phyloP scores from a whole-genome alignment of 1,140 invertebrate genomes.

The Argopecten irradians region DNA sequence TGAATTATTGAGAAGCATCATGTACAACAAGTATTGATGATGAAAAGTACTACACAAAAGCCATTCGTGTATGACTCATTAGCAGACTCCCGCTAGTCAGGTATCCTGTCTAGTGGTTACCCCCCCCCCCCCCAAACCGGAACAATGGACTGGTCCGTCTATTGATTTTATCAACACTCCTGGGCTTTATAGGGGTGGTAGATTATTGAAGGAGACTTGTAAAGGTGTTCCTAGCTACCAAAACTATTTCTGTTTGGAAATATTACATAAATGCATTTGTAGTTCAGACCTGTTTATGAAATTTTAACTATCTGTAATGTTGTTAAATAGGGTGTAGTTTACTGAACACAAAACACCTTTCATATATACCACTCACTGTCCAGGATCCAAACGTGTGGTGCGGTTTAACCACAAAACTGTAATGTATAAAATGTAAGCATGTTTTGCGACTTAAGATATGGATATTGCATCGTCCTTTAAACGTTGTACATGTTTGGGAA shows the following conservation, averaged over 20 bases:
- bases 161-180: slow-evolving; percentile 1
- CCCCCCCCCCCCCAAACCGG: background rate
- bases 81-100: background rate
- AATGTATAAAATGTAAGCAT: no score
- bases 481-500: no score
- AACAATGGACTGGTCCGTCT: background rate
- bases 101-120: background rate
- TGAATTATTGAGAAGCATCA: slow-evolving; percentile 17
- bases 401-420: background rate
- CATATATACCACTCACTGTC: background rate
- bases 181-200: background rate
- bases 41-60: background rate
- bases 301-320: background rate
- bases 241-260: background rate
- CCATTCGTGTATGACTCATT: slow-evolving; percentile 15
- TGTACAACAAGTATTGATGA: slow-evolving; percentile 3
- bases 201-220: background rate
- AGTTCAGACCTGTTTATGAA: background rate
- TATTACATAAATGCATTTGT: background rate
- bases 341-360: background rate
- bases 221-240: background rate
- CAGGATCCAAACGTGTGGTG: background rate
- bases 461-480: no score
- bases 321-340: background rate
- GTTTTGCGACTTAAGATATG: no score